Base-by-base conservation (phyloP, 2,797 vertebrate genomes). In the Helicolenus hilgendorfi region DNA sequence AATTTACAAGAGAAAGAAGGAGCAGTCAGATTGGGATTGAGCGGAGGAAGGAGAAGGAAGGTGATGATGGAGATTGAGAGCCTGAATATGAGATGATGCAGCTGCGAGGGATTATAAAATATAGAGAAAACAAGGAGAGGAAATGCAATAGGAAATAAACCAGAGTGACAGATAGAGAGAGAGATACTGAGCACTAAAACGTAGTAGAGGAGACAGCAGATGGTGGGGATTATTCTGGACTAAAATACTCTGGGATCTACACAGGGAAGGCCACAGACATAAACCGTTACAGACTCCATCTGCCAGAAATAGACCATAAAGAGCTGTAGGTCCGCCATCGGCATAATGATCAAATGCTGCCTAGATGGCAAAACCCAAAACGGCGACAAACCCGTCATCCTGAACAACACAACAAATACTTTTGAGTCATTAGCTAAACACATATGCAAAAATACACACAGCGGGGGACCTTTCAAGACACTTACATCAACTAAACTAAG, bases 171-270 rank as follows among this genome's bases (percentile, higher is more conserved):
- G 86, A 92, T 87, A 91, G 75, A 92, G 27, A 73, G 89, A 78
- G 83, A 84, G 90, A 95, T 90, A 83, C 71, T 86, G 86, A 88
- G 83, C 53, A 72, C 82, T 94, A 75, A 89, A 96, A 93, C 82
- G 79, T 94, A 95, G 94, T 91, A 92, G 91, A 93, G 91, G 92
- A 96, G 95, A 95, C 92, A 97, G 94, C 97, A 97, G 97, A 97
- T 98, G 97, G 97, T 96, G 93, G 91, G 96, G 97, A 98, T 98
- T 97, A 97, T 96, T 96, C 93, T 87, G 87, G 94, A 97, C 96
- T 95, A 96, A 97, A 97, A 97, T 96, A 96, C 97, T 96, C 94
- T 87, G 94, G 96, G 96, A 96, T 97, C 95, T 95, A 95, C 94
- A 86, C 92, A 96, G 94, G 92, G 95, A 94, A 93, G 92, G 95